Evolutionary conservation across 2,113 vertebrate species (phyloP), one percentile per base, ranked within the genome.

Genomic region (Cebidichthys violaceus): DNA sequence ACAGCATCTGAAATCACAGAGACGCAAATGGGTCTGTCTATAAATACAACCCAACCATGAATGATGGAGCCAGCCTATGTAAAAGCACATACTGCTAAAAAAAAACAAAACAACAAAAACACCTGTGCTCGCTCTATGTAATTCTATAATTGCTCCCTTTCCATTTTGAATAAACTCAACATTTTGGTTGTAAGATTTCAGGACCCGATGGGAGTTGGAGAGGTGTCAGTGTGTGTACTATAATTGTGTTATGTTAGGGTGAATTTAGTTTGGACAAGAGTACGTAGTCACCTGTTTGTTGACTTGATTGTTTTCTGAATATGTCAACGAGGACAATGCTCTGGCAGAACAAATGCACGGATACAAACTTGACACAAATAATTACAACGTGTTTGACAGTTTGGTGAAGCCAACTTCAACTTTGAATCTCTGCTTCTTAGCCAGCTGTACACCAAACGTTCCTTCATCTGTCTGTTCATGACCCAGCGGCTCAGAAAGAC

Each of bases 1-100:
- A 86, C 81, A 62, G 85, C 90, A 81, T 67, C 74, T 72, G 66
- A 90, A 90, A 93, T 91, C 88, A 89, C 82, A 90, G 65, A 85
- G 82, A 88, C 86, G 18, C 83, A 91, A 93, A 91, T 91, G 82
- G 84, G 66, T 82, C 78, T 75, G 7, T 77, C 77, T 72, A 83
- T 88, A 88, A 90, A 88, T 84, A 83, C 62, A 75, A 66, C 35
- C 43, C n/a, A 57, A 61, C 47, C 74, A 85, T 88, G 60, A 90
- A 84, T 83, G 86, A 88, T 90, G 54, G 75, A 72, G 78, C 62
- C 31, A 47, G 70, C 27, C 71, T 79, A 70, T 83, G 67, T 88
- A 75, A 83, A 86, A 76, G 65, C 69, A 83, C 35, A 33, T 20
- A 14, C 1, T 73, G 72, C 75, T 62, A 57, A 64, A 66, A 66